phyloP scores from a whole-genome alignment of 2,113 vertebrate genomes.

The Nycticorax nycticorax region DNA sequence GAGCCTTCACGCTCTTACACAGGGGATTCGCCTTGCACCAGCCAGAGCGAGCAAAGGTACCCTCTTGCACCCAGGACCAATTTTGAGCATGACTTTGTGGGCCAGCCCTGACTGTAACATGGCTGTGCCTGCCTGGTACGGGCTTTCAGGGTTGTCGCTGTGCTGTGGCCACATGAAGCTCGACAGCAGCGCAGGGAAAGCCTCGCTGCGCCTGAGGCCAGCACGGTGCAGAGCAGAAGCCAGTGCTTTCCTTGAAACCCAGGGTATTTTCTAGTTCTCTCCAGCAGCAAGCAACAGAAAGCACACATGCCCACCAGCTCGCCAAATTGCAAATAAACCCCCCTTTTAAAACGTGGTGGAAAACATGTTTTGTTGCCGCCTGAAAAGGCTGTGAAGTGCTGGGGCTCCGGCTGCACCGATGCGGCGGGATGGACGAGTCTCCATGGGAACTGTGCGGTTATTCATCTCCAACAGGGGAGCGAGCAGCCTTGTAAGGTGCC shows the following conservation, averaged over 20 bases:
- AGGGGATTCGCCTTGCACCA: background rate
- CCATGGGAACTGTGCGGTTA: background rate
- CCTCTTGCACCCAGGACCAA: background rate
- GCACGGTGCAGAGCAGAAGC: fast-evolving
- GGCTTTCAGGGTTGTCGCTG: background rate
- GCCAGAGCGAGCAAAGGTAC: fast-evolving
- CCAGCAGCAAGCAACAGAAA: background rate
- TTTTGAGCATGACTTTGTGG: fast-evolving
- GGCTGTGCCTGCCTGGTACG: background rate
- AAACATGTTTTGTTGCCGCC: background rate
- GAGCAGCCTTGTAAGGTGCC: background rate
- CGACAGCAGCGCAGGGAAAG: background rate
- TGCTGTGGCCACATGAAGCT: fast-evolving
- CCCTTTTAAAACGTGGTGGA: background rate
- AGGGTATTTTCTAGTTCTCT: background rate
- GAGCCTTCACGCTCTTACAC: fast-evolving
- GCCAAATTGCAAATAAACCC: fast-evolving
- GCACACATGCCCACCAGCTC: fast-evolving
- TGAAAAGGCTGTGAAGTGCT: background rate
- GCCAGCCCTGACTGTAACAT: fast-evolving
- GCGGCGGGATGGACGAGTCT: background rate
- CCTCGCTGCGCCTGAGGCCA: fast-evolving
- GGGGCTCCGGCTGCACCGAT: background rate
- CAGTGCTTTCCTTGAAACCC: fast-evolving
- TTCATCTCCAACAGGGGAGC: background rate